Base-by-base conservation (phyloP, 1,140 invertebrate genomes). In the Bicyclus anynana region DNA sequence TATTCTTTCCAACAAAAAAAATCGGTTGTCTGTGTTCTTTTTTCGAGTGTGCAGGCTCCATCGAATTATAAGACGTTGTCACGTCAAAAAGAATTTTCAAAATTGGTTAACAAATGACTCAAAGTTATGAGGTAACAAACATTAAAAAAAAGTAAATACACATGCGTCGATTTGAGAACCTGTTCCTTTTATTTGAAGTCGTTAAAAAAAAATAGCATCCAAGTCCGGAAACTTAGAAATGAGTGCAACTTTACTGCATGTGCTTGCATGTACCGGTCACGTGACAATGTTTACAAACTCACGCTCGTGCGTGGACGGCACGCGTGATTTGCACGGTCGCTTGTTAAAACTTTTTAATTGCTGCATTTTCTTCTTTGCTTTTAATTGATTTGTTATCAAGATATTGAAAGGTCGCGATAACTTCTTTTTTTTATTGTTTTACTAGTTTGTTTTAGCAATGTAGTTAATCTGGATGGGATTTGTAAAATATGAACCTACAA, bases 271-370 rank as follows among this genome's bases (percentile, higher is more conserved):
- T 35, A 35, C 2, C 13, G 17, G 5, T 17, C 37, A 40, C 37
- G 37, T 40, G 37, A 2, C 16, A 4, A 9, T 40, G 16, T 40
- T 40, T 40, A 40, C 37, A 40, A 40, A 40, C 37, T 40, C 16
- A 40, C 5, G 12, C 5, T 17, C 37, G 37, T 40, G 37, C 16
- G 37, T 40, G 37, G 37, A 40, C 4, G 37, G 37, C 37, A 40
- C 37, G 37, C 37, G 37, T 17, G 13, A 40, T 16, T 40, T 17
- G 16, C 16, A 40, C 16, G 13, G 37, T 40, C 17, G 16, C 46
- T 48, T 27, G 21, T 27, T 26, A 48, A 20, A 48, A 48, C 46
- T 14, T 26, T 46, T 48, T 48, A 48, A 48, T 7, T 27, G 37
- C 37, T 16, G 13, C 17, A 40, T 14, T 40, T 33, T 12, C 29